Base-by-base conservation (phyloP, 2,888 invertebrate species). In the Vanessa cardui region DNA sequence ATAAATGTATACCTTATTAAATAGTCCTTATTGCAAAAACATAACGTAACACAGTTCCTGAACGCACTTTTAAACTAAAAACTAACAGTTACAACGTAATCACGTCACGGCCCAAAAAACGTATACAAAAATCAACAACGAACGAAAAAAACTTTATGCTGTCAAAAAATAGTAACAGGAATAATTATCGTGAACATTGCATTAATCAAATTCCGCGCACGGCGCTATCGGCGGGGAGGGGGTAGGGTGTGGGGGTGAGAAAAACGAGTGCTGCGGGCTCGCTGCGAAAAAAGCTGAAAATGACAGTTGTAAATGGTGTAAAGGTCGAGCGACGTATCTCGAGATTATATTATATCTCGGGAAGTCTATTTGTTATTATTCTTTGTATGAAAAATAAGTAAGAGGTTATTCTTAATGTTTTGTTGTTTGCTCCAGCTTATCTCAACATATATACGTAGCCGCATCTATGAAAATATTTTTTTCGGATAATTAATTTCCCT, bases 171-270 rank as follows among this genome's bases (percentile, higher is more conserved):
- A 89, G 90, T 90, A 88, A 89, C 90, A 86, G 85, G 91, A 92
- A 91, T 92, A 92, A 92, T 92, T 91, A 92, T 92, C 86, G 88
- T 83, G 90, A 88, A 89, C 92, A 92, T 92, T 91, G 92, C 92
- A 92, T 92, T 92, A 92, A 92, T 92, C 92, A 92, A 91, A 92
- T 92, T 91, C 92, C 87, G 89, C 85, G 89, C 90, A 88, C 88
- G 87, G 88, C 74, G 85, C 88, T 90, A 92, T 92, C 88, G 84
- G 85, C 83, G 83, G 82, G 79, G 66, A 78, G 67, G 71, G 72
- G 73, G 68, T 62, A 62, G 72, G 65, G 74, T 74, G 39, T 79
- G 80, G 78, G 79, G 76, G 74, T 78, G 84, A 79, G 85, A 88
- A 88, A 88, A 89, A 88, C 85, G 89, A 88, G 87, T 83, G 88